Evolutionary conservation across 2,113 vertebrate species (phyloP).

Genomic region (Oceanodroma tethys): DNA sequence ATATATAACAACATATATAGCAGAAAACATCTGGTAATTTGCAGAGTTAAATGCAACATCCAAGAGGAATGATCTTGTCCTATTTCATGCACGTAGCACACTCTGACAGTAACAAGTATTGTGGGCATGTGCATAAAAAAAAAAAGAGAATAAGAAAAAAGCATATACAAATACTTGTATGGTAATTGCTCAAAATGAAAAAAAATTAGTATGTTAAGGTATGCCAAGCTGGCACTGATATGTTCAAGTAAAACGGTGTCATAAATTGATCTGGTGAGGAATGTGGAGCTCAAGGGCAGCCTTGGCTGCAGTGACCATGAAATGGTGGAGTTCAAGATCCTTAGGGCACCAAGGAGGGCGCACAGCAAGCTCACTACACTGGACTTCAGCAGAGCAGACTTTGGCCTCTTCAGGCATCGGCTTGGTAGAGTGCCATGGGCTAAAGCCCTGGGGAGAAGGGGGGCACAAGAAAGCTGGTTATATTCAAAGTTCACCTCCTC

Average conservation of each 20-base stretch:
- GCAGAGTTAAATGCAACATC: not conserved
- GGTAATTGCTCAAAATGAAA: not conserved
- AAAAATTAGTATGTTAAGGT: not conserved
- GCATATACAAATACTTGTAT: not conserved
- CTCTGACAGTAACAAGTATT: not conserved
- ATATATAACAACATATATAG: not conserved
- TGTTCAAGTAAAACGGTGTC: not conserved
- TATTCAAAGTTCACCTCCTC: no score
- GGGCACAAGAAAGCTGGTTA: no score
- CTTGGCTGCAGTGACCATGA: no score
- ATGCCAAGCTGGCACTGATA: not conserved
- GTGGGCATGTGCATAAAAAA: not conserved
- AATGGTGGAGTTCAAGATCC: no score
- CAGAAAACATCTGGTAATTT: not conserved
- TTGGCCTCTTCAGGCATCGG: no score
- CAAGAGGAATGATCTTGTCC: not conserved
- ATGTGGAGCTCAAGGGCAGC: no score
- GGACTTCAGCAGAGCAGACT: no score
- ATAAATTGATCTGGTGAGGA: not conserved
- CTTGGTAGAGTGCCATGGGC: no score
- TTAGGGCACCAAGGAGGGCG: no score
- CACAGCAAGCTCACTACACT: no score
- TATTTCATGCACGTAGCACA: not conserved
- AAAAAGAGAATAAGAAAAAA: not conserved
- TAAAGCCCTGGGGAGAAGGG: no score